Evolutionary conservation across 2,888 invertebrate species (phyloP), one percentile per base, ranked within the genome.

Genomic region (Timandra comae): DNA sequence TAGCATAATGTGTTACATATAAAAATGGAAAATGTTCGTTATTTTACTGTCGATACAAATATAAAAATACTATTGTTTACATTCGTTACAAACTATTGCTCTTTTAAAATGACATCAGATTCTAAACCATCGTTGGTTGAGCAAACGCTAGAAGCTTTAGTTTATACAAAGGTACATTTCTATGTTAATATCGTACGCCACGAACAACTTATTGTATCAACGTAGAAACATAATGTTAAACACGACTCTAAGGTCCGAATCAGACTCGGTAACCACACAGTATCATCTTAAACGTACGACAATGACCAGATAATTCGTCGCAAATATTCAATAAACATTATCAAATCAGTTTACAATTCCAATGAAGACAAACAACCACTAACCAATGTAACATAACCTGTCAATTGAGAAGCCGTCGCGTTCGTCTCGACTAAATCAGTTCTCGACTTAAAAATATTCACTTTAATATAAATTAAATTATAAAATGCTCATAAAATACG

Each of bases 401-500:
- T 47, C 35, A 49, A 41, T 41, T 61, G 63, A 73, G 70, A n/a
- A 66, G 73, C 66, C 69, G 64, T n/a, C 61, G 58, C 67, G 60
- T 69, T 66, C 65, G n/a, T n/a, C n/a, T n/a, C n/a, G n/a, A n/a
- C 55, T 71, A 70, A 71, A 72, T 78, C 81, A 77, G 79, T 81
- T 76, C 78, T 66, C 61, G 63, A 68, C 59, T 72, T 69, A 72
- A 72, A 67, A 69, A 66, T 63, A 68, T 63, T 69, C 57, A 55
- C 60, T 53, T 73, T 60, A 59, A 69, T 76, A 80, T 74, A 80
- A 81, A 79, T 73, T 76, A 82, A 78, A 80, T 68, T 73, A 76
- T 70, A 73, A 73, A 80, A 78, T 82, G 78, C 78, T 78, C 76
- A 67, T 80, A 80, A 76, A 80, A 78, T 81, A 79, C 72, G 69